Evolutionary conservation across 2,113 vertebrate species (phyloP), one percentile per base, ranked within the genome.

Genomic region (Dolichallabes microphthalmus): DNA sequence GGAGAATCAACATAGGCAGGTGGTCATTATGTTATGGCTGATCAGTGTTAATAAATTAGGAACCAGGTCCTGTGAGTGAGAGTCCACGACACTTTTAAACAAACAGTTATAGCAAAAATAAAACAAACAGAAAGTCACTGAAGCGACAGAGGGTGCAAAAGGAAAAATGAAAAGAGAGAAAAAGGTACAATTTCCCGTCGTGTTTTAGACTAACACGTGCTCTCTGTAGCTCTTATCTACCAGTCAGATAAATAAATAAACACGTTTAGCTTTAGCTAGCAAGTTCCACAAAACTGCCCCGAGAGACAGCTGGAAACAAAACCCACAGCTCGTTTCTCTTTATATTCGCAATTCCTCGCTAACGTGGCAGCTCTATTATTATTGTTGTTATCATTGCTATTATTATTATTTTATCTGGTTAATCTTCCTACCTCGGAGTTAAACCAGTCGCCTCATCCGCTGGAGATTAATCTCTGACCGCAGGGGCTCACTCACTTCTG

Each of bases 401-500:
- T 45, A 6, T 45, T 8, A 0, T 45, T 45, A 45, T 74, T 22
- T 50, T 50, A 83, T 32, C 19, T 15, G 1, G n/a, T 50, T 87
- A 53, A 88, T 77, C 61, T 35, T 13, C 14, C 87, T 88, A 90
- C 77, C 81, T 71, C 27, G n/a, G 12, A 45, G 27, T 27, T 79
- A 82, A 55, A 45, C 45, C 84, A 45, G 69, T 5, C 20, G 66
- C 84, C 17, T 69, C 35, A 35, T 78, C 60, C 39, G 30, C 7
- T 45, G 32, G 7, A 45, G 19, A 57, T 25, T 35, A 20, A 15
- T 55, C 2, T 4, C 68, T 20, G 32, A 7, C 12, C 3, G 74
- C 15, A 22, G 13, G 8, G 27, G 13, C 45, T 81, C 84, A 88
- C 45, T 81, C 84, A 88, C 85, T 61, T 88, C 75, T 90, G 88